phyloP scores from a whole-genome alignment of 1,140 invertebrate genomes.

The Wasmannia auropunctata region DNA sequence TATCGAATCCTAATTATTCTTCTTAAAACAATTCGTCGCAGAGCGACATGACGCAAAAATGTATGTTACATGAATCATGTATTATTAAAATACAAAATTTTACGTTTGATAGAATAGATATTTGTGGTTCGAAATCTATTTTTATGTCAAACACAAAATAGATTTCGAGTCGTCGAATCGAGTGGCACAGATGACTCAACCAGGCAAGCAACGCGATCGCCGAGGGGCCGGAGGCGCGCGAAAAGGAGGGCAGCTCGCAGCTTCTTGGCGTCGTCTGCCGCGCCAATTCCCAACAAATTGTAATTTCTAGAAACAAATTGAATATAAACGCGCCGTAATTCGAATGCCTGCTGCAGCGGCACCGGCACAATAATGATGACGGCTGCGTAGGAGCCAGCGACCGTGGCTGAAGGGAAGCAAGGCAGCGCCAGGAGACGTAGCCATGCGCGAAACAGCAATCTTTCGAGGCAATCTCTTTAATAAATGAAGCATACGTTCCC shows the following conservation, averaged over 20 bases:
- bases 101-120: background rate
- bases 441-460: conserved; percentile 82
- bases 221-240: conserved; percentile 29
- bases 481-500: conserved; percentile 82
- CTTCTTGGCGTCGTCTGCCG: conserved; percentile 72
- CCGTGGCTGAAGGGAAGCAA: conserved; percentile 72
- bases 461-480: conserved; percentile 83
- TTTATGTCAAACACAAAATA: background rate
- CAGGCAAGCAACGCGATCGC: conserved; percentile 48
- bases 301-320: conserved; percentile 84
- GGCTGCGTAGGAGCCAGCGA: conserved; percentile 71
- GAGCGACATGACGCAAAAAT: background rate
- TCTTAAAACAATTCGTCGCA: background rate
- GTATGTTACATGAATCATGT: background rate
- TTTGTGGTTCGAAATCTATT: background rate
- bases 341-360: conserved; percentile 82
- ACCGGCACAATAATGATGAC: conserved; percentile 81
- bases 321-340: conserved; percentile 83
- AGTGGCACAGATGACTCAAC: background rate
- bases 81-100: background rate
- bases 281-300: conserved; percentile 82
- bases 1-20: background rate
- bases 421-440: conserved; percentile 74
- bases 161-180: background rate
- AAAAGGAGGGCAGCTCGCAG: conserved; percentile 63